A percentile compares a stretch with the other conserved stretches of the same genome.
These are phyloP conservation scores for Botia kubotai DNA, from an alignment of 2,797 vertebrate species.

Conservation along the genomic window DNA sequence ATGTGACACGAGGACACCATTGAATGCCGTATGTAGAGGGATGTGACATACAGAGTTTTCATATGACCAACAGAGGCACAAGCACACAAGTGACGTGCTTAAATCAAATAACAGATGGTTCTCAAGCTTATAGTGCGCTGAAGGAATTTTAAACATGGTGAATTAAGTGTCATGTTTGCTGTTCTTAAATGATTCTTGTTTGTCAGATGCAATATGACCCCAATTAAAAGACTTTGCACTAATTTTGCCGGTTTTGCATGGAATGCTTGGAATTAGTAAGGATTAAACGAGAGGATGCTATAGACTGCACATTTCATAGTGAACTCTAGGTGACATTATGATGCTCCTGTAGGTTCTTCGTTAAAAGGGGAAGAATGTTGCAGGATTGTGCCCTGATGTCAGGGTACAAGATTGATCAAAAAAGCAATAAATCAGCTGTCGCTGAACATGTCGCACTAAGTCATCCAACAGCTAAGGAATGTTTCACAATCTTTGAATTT, in stretches of 20 bases:
- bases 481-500: not conserved
- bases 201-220: not conserved
- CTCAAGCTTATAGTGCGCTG: not conserved
- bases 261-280: no score
- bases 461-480: no score
- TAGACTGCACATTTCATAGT: no score
- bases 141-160: not conserved
- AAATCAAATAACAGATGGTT: conserved; percentile 44
- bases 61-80: conserved; percentile 39
- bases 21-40: conserved; percentile 52
- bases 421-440: not conserved
- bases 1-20: conserved; percentile 41
- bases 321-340: no score
- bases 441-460: not conserved
- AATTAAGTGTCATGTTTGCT: not conserved
- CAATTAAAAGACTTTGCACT: no score
- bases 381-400: not conserved
- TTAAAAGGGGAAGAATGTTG: not conserved
- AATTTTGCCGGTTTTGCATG: no score
- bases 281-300: not conserved
- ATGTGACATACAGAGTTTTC: conserved; percentile 46
- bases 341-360: not conserved
- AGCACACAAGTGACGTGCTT: conserved; percentile 26
- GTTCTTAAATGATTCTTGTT: not conserved
- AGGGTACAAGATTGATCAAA: not conserved